These are phyloP conservation scores for Tipula unca DNA, from an alignment of 2,888 invertebrate genomes.

Conservation along the genomic window DNA sequence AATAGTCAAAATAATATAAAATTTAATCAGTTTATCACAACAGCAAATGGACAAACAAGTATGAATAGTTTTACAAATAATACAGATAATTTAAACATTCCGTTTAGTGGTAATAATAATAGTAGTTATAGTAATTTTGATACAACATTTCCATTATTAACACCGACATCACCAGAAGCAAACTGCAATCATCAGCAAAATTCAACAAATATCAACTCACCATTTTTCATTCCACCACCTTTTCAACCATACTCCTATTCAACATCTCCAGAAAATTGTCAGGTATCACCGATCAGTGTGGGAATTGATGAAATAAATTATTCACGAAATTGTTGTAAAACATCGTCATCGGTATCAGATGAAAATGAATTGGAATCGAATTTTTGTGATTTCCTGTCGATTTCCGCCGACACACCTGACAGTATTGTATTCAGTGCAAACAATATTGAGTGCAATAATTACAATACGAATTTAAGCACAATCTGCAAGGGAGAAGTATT, in stretches of 20 bases:
- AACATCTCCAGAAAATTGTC: slow-evolving; percentile 21
- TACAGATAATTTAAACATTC: slow-evolving; percentile 25
- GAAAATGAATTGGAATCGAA: slow-evolving; percentile 20
- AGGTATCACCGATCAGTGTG: slow-evolving; percentile 20
- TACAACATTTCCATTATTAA: slow-evolving; percentile 24
- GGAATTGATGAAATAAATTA: not conserved
- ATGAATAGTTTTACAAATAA: slow-evolving; percentile 14
- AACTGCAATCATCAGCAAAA: not conserved
- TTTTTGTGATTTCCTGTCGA: slow-evolving; percentile 23
- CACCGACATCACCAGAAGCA: slow-evolving; percentile 27
- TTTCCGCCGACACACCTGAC: slow-evolving; percentile 38
- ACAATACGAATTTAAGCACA: not conserved
- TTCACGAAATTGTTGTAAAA: slow-evolving; percentile 3
- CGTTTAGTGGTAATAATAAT: slow-evolving; percentile 22
- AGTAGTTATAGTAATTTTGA: slow-evolving; percentile 14
- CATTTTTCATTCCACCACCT: slow-evolving; percentile 26
- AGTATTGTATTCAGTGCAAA: slow-evolving; percentile 25
- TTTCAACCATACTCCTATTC: slow-evolving; percentile 22
- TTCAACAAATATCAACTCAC: slow-evolving; percentile 18
- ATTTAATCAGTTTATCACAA: slow-evolving; percentile 21
- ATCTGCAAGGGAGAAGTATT: slow-evolving; percentile 34
- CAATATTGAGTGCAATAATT: not conserved
- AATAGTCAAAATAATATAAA: slow-evolving; percentile 19
- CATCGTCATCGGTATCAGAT: not conserved
- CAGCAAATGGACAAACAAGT: not conserved